phyloP scores from a whole-genome alignment of 2,888 invertebrate species.

The Tipula vernalis region DNA sequence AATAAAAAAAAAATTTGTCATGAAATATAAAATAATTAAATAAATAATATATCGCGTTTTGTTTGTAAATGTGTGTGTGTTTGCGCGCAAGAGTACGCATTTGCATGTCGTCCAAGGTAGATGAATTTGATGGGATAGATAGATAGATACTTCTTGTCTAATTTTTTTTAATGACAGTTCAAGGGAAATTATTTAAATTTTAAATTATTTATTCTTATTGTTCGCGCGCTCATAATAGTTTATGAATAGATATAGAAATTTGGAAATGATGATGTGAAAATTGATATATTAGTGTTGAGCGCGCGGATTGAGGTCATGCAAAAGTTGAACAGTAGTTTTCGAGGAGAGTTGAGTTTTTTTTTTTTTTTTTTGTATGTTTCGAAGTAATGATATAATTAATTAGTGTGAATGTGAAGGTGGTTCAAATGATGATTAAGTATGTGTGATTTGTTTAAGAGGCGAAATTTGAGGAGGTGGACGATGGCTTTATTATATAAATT shows the following conservation, averaged over 20 bases:
- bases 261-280: constrained; percentile 4
- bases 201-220: constrained; percentile 4
- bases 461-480: not conserved
- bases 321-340: constrained; percentile 4
- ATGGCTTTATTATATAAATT: not conserved
- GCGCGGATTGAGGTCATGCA: not conserved
- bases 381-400: not conserved
- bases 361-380: not conserved
- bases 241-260: not conserved
- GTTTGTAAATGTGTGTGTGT: not conserved
- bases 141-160: not conserved
- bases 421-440: not conserved
- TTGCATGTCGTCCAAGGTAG: not conserved
- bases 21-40: not conserved
- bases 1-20: not conserved
- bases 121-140: not conserved
- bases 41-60: not conserved
- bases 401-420: not conserved
- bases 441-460: not conserved
- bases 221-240: not conserved
- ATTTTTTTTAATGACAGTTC: not conserved
- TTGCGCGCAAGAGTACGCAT: not conserved
- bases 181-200: constrained; percentile 4
- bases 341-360: not conserved
- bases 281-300: not conserved